These are phyloP conservation scores for Tricholaema leucomelas DNA, from an alignment of 2,113 vertebrate species.

Conservation along the genomic window DNA sequence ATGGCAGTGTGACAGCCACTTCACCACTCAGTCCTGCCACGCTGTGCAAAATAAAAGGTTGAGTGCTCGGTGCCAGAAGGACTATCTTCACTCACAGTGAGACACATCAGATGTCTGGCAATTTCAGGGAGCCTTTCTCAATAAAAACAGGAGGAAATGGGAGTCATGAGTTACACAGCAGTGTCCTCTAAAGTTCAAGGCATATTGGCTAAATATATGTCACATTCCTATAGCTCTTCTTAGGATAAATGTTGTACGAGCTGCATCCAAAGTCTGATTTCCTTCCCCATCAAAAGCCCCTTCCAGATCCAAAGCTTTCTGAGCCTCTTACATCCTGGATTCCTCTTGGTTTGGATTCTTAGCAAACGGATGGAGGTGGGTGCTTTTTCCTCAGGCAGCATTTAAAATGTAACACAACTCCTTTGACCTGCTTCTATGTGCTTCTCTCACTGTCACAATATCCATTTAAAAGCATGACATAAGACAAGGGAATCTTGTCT, in stretches of 20 bases:
- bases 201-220: not conserved
- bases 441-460: not conserved
- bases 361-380: not conserved
- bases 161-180: not conserved
- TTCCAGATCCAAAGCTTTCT: not conserved
- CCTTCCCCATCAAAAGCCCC: not conserved
- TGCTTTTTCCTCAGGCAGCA: not conserved
- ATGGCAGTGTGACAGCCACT: slow-evolving; percentile 5
- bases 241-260: not conserved
- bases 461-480: not conserved
- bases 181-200: not conserved
- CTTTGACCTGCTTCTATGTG: not conserved
- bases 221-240: not conserved
- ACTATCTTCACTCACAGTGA: not conserved
- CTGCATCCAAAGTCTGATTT: not conserved
- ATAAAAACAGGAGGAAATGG: not conserved
- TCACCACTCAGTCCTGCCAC: slow-evolving; percentile 15
- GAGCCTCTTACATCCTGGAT: not conserved
- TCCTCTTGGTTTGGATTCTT: not conserved
- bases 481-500: not conserved
- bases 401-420: not conserved
- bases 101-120: slow-evolving; percentile 1
- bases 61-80: not conserved
- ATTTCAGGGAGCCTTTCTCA: slow-evolving; percentile 6
- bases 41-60: not conserved